Base-by-base conservation (phyloP, 2,113 vertebrate species). In the Megaceryle torquata region DNA sequence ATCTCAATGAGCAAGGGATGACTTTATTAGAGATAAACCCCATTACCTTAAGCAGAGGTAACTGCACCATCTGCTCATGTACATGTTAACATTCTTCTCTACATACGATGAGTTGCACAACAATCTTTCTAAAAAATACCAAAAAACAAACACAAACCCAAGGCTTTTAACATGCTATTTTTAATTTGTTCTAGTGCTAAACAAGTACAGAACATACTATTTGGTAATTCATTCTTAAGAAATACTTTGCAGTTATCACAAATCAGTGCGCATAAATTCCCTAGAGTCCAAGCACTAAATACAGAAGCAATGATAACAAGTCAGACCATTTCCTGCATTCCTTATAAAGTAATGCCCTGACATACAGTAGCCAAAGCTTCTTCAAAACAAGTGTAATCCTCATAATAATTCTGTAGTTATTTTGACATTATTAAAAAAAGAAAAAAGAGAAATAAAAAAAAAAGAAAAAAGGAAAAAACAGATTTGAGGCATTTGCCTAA, bases 261-360 rank as follows among this genome's bases (percentile, higher is more conserved):
- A 84, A 86, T 31, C 82, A 75, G 87, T 26, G 26, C 37, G 53
- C 56, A 82, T 19, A n/a, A 96, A 86, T 61, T 88, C 80, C 69
- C 83, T 43, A 39, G 57, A 88, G 96, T n/a, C 78, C 48, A 82
- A 88, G 80, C 54, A 90, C 95, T 94, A 96, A 96, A 94, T 88
- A 94, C 72, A 95, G 93, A 91, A 96, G 89, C 80, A 78, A 84
- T 20, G 72, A 91, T 84, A 94, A 88, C 50, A 67, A 63, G 57
- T 71, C 93, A 91, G 69, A 75, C 57, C 57, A 84, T 64, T 95
- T 94, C 92, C 95, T 93, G 61, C 61, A 74, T 72, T 93, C 90
- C 71, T 94, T 90, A 60, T 76, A 53, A 96, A 96, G 91, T 8
- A 65, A 65, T 60, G 22, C 12, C 25, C 35, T 89, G 59, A 82